Base-by-base conservation (phyloP, 1,140 invertebrate species). In the Macrostomum lignano region DNA sequence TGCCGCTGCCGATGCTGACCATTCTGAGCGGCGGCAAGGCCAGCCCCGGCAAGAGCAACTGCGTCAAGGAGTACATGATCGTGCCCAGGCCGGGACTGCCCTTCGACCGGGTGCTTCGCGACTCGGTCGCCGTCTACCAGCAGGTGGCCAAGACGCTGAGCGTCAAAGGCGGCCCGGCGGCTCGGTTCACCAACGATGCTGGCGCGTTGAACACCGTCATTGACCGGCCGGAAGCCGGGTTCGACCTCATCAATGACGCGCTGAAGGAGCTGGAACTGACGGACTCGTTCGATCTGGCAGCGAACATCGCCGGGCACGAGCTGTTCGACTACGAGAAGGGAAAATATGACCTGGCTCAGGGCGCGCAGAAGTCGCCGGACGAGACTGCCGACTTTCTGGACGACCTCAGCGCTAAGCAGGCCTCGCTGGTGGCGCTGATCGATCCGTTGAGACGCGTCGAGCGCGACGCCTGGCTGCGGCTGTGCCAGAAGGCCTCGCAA, bases 391-490 rank as follows among this genome's bases (percentile, higher is more conserved):
- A 51, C 5, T 52, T 51, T 38, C 52, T 47, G 48, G 36, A 36
- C 24, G 52, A 55, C 17, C 36, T 58, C 3, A 17, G 52, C 1
- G 37, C 30, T 21, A 39, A 47, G 25, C 55, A 55, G 40, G 51
- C 48, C 7, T 37, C 48, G 15, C 38, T 58, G 26, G 44, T 48
- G 21, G 46, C 45, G 19, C 22, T 58, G 10, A 53, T 58, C 38
- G 54, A 58, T 40, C 54, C 54, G 2, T 20, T 55, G 3, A 47
- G 50, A 35, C n/a, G n/a, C n/a, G n/a, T n/a, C n/a, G 50, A 52
- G 14, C 40, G 37, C 19, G 43, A 43, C 24, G 37, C 41, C 6
- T 52, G 50, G 51, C 47, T 49, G 43, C 37, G 40, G 21, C 36
- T 54, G 33, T 48, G 49, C 42, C 48, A 50, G 11, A 38, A 30